phyloP scores from a whole-genome alignment of 2,797 vertebrate species.

The Cynopterus sphinx region DNA sequence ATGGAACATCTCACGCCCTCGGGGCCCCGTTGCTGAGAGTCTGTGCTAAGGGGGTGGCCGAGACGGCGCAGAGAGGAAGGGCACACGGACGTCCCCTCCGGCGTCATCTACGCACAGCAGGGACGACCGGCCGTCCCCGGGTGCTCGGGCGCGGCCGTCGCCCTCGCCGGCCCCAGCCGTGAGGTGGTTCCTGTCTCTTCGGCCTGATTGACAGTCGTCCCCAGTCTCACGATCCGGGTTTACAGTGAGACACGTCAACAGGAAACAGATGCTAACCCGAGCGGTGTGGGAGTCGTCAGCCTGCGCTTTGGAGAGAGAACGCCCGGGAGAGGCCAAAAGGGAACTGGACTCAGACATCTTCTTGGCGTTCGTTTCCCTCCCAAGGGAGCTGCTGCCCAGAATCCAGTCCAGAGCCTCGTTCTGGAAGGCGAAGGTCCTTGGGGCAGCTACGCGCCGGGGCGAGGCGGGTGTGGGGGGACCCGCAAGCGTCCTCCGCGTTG shows the following conservation, averaged over 20 bases:
- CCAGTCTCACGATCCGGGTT: neutral
- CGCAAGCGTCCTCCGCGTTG: neutral
- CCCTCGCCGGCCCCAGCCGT: neutral
- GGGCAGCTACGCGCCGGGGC: neutral
- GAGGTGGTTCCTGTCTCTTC: neutral
- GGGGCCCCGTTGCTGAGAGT: too few species aligned
- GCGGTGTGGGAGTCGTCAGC: neutral
- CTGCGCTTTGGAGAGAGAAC: neutral
- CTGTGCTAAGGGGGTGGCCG: neutral
- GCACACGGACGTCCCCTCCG: neutral
- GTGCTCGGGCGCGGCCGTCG: neutral
- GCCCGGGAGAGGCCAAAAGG: neutral
- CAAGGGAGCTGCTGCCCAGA: neutral
- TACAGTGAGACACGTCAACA: neutral
- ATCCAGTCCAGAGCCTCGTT: neutral
- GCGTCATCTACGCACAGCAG: neutral
- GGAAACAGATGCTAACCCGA: conserved; percentile 34
- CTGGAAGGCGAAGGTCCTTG: neutral
- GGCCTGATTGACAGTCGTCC: neutral
- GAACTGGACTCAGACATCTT: neutral
- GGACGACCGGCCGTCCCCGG: rapidly evolving
- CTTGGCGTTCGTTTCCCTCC: neutral
- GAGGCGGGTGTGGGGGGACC: neutral
- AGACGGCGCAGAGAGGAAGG: rapidly evolving
- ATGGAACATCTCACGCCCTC: rapidly evolving